Evolutionary conservation across 2,113 vertebrate genomes (phyloP).

Genomic region (Rhea americana): DNA sequence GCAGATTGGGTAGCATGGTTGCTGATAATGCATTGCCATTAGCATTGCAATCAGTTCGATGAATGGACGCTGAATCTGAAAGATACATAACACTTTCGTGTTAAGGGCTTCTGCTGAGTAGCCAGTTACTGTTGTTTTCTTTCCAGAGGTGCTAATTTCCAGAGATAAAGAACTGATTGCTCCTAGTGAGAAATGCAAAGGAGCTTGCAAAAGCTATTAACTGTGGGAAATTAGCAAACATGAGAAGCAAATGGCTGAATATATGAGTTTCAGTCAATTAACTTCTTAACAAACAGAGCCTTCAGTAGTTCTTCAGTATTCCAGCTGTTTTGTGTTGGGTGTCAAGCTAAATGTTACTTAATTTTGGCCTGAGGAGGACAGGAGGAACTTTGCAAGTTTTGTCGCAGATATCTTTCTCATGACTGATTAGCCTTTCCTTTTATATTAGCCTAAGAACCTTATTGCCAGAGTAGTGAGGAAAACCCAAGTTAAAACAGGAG

Average conservation of each 20-base stretch:
- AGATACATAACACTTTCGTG: fast-evolving
- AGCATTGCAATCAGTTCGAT: background rate
- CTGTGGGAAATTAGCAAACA: conserved; percentile 38
- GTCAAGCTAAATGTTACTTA: conserved; percentile 23
- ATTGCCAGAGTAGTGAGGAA: fast-evolving
- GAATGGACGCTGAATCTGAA: background rate
- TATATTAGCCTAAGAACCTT: background rate
- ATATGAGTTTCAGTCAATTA: conserved; percentile 40
- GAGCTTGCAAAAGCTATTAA: conserved; percentile 44
- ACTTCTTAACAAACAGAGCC: conserved; percentile 27
- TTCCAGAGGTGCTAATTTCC: conserved; percentile 44
- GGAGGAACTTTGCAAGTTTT: background rate
- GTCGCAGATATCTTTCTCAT: background rate
- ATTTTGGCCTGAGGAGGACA: background rate
- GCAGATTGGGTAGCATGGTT: background rate
- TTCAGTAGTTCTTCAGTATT: background rate
- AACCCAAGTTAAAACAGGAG: background rate
- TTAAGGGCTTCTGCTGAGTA: background rate
- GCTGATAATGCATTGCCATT: background rate
- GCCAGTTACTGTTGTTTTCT: background rate
- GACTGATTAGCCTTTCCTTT: background rate
- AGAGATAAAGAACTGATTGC: conserved; percentile 43
- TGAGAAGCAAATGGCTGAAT: conserved; percentile 38
- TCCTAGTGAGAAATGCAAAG: conserved; percentile 37
- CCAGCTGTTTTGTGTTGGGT: conserved; percentile 33